Percentiles rank a stretch among this genome's conserved stretches.
phyloP scores from a whole-genome alignment of 2,113 vertebrate species.

The Albula goreensis region DNA sequence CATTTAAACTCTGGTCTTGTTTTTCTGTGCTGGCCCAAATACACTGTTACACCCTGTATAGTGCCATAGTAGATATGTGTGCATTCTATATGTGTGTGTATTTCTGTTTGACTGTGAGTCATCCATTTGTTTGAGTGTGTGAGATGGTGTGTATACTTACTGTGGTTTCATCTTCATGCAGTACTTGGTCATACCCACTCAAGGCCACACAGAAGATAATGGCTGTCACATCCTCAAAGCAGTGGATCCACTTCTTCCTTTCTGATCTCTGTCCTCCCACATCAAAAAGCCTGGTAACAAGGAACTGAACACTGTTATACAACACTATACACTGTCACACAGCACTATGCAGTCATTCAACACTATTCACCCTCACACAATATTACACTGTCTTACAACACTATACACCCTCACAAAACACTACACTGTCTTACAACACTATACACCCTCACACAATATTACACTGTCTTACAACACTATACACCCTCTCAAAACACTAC shows the following conservation, averaged over 20 bases:
- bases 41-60: not conserved
- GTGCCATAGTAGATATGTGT: not conserved
- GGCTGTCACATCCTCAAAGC: slow-evolving; percentile 97
- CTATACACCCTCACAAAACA: not conserved
- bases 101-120: not conserved
- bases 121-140: not conserved
- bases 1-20: too few species aligned
- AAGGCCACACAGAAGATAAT: slow-evolving; percentile 97
- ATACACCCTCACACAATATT: not conserved
- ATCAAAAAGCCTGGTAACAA: slow-evolving; percentile 86
- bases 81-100: not conserved
- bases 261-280: slow-evolving; percentile 96
- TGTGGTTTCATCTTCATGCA: slow-evolving; percentile 97
- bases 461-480: not conserved
- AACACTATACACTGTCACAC: not conserved
- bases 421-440: not conserved
- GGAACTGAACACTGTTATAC: not conserved
- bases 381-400: not conserved
- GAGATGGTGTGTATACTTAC: slow-evolving; percentile 68
- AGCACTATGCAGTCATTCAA: not conserved
- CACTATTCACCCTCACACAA: not conserved
- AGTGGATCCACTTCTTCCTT: slow-evolving; percentile 98
- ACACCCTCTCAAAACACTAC: not conserved
- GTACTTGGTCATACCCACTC: slow-evolving; percentile 96
- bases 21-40: too few species aligned